Conservation (phyloP, 2,888 invertebrate genomes). For the Trachelus tabidus region DNA sequence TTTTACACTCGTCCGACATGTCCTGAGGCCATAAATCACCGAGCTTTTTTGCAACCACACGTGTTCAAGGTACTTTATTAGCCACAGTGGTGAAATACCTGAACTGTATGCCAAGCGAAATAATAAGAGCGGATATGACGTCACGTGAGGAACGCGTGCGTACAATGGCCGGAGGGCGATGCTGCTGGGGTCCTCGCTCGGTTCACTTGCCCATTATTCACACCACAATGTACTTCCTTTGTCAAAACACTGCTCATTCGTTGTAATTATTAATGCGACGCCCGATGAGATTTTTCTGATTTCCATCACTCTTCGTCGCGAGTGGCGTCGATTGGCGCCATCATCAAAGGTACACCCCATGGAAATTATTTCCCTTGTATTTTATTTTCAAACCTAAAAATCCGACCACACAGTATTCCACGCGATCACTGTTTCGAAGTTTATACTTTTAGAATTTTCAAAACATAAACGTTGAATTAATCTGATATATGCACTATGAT, state of each 20-base stretch:
- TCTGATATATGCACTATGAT: background rate
- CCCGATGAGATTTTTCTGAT: conserved; percentile 5
- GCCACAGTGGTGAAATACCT: conserved; percentile 16
- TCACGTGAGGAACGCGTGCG: conserved; percentile 23
- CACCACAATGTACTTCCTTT: conserved; percentile 54
- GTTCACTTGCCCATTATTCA: conserved; percentile 42
- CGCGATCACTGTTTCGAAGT: background rate
- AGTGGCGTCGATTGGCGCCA: background rate
- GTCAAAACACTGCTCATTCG: conserved; percentile 30
- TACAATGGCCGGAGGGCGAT: conserved; percentile 16
- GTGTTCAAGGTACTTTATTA: conserved; percentile 46
- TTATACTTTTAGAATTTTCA: background rate
- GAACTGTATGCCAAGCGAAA: conserved; percentile 35
- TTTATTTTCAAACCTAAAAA: background rate
- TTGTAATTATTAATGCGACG: conserved; percentile 32
- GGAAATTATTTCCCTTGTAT: background rate
- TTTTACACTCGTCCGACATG: conserved; percentile 4
- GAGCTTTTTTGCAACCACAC: background rate
- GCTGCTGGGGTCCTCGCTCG: conserved; percentile 12
- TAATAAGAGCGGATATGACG: conserved; percentile 54
- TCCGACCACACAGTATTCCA: background rate
- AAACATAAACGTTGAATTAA: background rate
- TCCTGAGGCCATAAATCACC: conserved; percentile 1
- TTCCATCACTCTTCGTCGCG: background rate
- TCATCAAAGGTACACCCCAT: background rate